Percentiles rank a stretch among this genome's conserved stretches.
phyloP scores from a whole-genome alignment of 2,888 invertebrate genomes.

The Poecilus cupreus region DNA sequence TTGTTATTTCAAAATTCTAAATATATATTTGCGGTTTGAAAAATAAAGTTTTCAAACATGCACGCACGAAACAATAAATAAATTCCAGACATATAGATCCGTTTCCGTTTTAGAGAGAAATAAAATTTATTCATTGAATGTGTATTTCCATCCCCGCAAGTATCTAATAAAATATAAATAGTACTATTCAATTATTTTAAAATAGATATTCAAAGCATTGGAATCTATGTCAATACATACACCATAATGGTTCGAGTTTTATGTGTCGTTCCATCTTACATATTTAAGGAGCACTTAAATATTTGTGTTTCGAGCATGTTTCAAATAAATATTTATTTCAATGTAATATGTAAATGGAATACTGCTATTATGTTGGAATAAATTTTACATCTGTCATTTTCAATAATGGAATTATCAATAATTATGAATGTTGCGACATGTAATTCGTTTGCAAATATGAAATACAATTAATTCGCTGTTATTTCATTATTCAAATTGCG shows the following conservation, averaged over 20 bases:
- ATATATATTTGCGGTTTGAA: not conserved
- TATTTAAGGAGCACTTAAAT: not conserved
- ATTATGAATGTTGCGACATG: not conserved
- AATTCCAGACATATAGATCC: conserved; percentile 21
- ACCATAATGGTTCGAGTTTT: conserved; percentile 1
- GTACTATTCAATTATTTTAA: conserved; percentile 34
- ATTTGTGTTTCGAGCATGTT: conserved; percentile 12
- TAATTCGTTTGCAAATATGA: not conserved
- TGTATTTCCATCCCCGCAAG: conserved; percentile 11
- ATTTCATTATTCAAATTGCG: not conserved
- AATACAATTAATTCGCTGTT: not conserved
- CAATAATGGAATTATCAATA: not conserved
- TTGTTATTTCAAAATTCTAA: conserved; percentile 1
- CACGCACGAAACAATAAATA: conserved; percentile 26
- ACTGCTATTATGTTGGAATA: not conserved
- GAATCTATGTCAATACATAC: conserved; percentile 26
- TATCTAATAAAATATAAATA: conserved; percentile 38
- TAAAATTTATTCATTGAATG: conserved; percentile 38
- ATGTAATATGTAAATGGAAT: not conserved
- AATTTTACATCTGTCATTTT: not conserved
- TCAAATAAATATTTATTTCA: conserved; percentile 19
- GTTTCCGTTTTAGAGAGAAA: conserved; percentile 30
- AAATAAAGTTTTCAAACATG: conserved; percentile 24
- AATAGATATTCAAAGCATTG: conserved; percentile 19
- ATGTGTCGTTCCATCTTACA: not conserved